These are phyloP conservation scores for Streptopelia turtur DNA, from an alignment of 2,797 vertebrate species.

Conservation along the genomic window DNA sequence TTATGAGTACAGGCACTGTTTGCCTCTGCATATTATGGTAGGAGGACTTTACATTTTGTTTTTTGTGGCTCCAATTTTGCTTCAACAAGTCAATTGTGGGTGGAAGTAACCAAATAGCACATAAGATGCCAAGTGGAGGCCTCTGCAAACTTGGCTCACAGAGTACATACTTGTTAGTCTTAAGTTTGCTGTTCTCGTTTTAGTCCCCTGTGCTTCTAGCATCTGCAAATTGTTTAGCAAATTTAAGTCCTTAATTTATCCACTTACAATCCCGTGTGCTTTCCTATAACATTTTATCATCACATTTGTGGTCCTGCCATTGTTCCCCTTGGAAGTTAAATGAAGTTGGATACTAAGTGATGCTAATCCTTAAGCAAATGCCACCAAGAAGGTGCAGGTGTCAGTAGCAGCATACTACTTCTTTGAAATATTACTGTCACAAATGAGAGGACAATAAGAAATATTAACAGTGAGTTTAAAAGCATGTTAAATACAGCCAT, in stretches of 20 bases:
- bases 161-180: background rate
- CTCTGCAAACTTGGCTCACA: constrained; percentile 51
- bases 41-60: constrained; percentile 33
- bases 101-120: constrained; percentile 56
- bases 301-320: background rate
- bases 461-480: background rate
- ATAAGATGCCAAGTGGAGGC: constrained; percentile 45
- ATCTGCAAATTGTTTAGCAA: constrained; percentile 63
- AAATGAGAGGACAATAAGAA: background rate
- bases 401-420: background rate
- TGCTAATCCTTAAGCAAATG: background rate
- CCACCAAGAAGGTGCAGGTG: background rate
- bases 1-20: constrained; percentile 17
- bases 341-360: background rate
- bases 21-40: constrained; percentile 2
- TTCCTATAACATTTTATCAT: constrained; percentile 12
- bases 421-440: background rate
- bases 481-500: background rate
- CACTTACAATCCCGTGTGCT: background rate
- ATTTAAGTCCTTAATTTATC: constrained; percentile 40
- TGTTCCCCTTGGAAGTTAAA: background rate
- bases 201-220: constrained; percentile 31
- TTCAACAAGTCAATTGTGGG: constrained; percentile 48
- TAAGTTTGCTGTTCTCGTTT: constrained; percentile 36
- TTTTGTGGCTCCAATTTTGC: constrained; percentile 57